phyloP scores from a whole-genome alignment of 2,113 vertebrate species.

The Daubentonia madagascariensis region DNA sequence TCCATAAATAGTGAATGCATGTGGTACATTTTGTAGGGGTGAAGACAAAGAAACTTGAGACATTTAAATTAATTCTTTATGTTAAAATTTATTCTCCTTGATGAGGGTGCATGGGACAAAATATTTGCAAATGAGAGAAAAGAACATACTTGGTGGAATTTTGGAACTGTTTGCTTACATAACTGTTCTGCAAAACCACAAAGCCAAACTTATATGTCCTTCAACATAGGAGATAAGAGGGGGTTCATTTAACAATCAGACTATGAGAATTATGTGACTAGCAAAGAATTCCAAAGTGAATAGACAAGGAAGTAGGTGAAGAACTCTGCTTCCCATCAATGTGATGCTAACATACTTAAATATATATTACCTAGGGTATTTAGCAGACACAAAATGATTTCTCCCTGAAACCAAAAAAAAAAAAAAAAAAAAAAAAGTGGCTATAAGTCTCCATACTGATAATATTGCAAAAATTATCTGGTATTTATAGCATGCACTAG shows the following conservation, averaged over 20 bases:
- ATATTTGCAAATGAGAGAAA: not conserved
- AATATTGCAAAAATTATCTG: not conserved
- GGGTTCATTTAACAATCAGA: not conserved
- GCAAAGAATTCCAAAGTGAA: not conserved
- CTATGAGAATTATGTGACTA: not conserved
- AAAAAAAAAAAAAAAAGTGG: not conserved
- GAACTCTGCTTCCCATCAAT: not conserved
- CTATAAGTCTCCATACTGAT: not conserved
- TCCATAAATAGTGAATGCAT: not conserved
- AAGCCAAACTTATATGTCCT: not conserved
- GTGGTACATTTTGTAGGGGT: not conserved
- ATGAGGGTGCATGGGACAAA: not conserved
- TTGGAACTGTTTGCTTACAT: not conserved
- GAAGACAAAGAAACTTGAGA: not conserved
- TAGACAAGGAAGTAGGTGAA: not conserved
- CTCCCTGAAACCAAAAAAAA: not conserved
- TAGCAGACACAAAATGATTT: slow-evolving; percentile 11
- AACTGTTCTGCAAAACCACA: not conserved
- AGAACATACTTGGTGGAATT: not conserved
- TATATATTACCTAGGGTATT: not conserved
- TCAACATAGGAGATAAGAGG: not conserved
- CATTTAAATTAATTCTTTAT: not conserved
- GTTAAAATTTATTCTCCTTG: not conserved
- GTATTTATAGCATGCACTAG: not conserved
- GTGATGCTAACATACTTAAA: slow-evolving; percentile 1